Evolutionary conservation across 2,888 invertebrate genomes (phyloP).

Genomic region (Slavum lentiscoides): DNA sequence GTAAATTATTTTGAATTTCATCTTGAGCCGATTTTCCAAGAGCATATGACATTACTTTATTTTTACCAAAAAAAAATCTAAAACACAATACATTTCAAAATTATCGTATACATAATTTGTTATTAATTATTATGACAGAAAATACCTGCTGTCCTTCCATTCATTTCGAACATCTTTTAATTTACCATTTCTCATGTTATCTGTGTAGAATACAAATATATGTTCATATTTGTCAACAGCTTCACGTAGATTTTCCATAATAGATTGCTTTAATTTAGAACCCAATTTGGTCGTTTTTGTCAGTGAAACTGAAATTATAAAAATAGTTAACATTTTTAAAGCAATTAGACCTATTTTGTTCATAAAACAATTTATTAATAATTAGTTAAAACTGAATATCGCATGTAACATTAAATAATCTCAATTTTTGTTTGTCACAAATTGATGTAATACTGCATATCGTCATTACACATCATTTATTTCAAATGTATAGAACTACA

Average conservation of each 20-base stretch:
- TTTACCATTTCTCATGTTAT: slow-evolving; percentile 89
- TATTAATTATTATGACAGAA: slow-evolving; percentile 1
- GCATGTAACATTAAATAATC: no score
- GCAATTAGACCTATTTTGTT: neutral
- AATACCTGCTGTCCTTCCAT: slow-evolving; percentile 80
- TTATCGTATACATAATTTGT: neutral
- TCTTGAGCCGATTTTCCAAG: slow-evolving; percentile 81
- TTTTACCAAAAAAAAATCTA: slow-evolving; percentile 95
- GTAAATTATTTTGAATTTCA: slow-evolving; percentile 80
- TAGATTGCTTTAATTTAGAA: slow-evolving; percentile 80
- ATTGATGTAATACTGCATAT: no score
- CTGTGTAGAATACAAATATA: slow-evolving; percentile 85
- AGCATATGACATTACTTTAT: slow-evolving; percentile 91
- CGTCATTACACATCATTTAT: no score
- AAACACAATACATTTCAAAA: neutral
- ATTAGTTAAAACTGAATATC: neutral
- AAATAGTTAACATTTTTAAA: neutral
- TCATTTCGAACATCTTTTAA: slow-evolving; percentile 83
- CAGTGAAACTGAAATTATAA: slow-evolving; percentile 76
- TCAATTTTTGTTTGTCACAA: neutral
- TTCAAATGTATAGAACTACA: no score
- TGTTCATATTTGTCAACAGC: slow-evolving; percentile 81
- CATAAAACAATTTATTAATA: neutral
- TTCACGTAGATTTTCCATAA: slow-evolving; percentile 83
- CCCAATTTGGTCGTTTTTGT: slow-evolving; percentile 95